These are phyloP conservation scores for Meiosimyza platycephala DNA, from an alignment of 2,888 invertebrate species.

Conservation along the genomic window DNA sequence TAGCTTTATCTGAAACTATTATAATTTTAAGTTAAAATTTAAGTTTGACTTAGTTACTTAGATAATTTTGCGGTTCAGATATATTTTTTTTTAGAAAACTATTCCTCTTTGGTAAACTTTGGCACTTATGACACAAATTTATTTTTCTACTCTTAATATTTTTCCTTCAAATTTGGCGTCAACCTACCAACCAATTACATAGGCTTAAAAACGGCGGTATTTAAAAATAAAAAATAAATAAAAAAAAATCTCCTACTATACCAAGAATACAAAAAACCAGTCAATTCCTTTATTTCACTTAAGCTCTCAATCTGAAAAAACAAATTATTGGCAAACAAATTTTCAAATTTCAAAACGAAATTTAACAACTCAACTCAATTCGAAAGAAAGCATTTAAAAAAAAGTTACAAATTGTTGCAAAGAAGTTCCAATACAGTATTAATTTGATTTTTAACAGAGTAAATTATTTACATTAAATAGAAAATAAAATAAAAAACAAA, in stretches of 20 bases:
- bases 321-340: background rate
- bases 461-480: slow-evolving; percentile 10
- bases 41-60: slow-evolving; percentile 21
- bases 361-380: no score
- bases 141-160: background rate
- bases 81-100: background rate
- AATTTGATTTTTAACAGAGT: background rate
- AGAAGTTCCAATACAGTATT: background rate
- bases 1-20: background rate
- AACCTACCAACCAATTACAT: background rate
- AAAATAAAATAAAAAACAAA: slow-evolving; percentile 1
- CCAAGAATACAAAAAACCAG: no score
- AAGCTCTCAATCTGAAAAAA: no score
- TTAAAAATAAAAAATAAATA: no score
- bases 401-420: slow-evolving; percentile 57
- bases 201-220: no score
- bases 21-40: slow-evolving; percentile 15
- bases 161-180: background rate
- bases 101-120: slow-evolving; percentile 7
- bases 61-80: slow-evolving; percentile 21
- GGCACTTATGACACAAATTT: slow-evolving; percentile 14
- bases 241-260: no score
- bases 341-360: slow-evolving; percentile 10
- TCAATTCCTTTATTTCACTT: no score
- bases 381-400: no score